Base-by-base conservation (phyloP, 2,888 invertebrate genomes). In the Drosophila dives region DNA sequence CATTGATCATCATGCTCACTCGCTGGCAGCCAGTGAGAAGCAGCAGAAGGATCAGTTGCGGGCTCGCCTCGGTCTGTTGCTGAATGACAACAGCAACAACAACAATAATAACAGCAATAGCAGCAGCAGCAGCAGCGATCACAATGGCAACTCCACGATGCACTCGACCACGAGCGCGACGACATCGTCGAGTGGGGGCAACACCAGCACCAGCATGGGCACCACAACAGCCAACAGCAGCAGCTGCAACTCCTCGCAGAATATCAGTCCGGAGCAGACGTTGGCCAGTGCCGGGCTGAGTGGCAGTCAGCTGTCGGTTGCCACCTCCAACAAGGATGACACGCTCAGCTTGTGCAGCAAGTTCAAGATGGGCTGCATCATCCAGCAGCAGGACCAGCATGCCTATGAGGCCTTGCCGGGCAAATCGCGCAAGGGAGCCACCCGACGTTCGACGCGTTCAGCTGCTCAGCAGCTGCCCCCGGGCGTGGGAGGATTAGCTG, bases 371-470 rank as follows among this genome's bases (percentile, higher is more conserved):
- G 85, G 90, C 10, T 90, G 91, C 64, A 83, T 88, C 17, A 42
- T 83, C 64, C 75, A 74, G 40, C 86, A 88, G 69, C 75, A 74
- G 48, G 89, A 88, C 12, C 55, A 55, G 3, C 78, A 85, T 26
- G 80, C 83, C 38, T 85, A 82, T 55, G 90, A 91, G 49, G 72
- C 76, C n/a, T 74, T 75, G 58, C 73, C 84, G 5, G 82, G 87
- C 91, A 96, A 96, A 86, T 95, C 95, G 68, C 94, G 97, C 83
- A 95, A 96, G 91, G 95, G 96, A 8, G 96, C 96, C 49, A 94
- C 95, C 4, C 94, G 98, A 85, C 94, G 97, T 70, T 97, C 97
- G 1, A 97, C 97, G 0, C 94, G 97, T 80, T 95, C 95, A 0
- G 45, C 45, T 26, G 23, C 23, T 23, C 78, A 67, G 8, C 74